These are phyloP conservation scores for Cantharis rustica DNA, from an alignment of 2,888 invertebrate species.

Conservation along the genomic window DNA sequence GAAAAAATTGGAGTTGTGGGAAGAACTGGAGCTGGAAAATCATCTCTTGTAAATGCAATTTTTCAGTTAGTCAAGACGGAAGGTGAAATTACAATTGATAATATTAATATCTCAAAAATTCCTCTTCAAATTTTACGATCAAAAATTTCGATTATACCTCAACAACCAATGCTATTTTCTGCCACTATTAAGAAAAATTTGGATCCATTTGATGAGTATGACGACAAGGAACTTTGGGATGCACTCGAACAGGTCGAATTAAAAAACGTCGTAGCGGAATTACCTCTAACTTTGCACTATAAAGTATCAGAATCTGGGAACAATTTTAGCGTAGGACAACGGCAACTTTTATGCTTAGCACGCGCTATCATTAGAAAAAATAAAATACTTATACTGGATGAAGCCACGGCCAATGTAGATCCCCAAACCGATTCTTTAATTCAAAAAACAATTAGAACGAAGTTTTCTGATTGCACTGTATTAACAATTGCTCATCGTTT, in stretches of 20 bases:
- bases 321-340: slow-evolving; percentile 59
- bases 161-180: slow-evolving; percentile 85
- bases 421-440: slow-evolving; percentile 79
- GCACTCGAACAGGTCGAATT: slow-evolving; percentile 83
- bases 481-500: slow-evolving; percentile 86
- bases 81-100: slow-evolving; percentile 83
- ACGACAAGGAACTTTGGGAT: slow-evolving; percentile 79
- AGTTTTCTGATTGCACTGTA: slow-evolving; percentile 79
- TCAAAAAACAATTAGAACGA: slow-evolving; percentile 75
- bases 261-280: slow-evolving; percentile 69
- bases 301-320: slow-evolving; percentile 65
- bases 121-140: slow-evolving; percentile 76
- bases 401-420: slow-evolving; percentile 86
- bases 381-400: slow-evolving; percentile 60
- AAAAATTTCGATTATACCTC: slow-evolving; percentile 82
- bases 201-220: slow-evolving; percentile 83
- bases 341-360: slow-evolving; percentile 73
- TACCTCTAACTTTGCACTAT: slow-evolving; percentile 58
- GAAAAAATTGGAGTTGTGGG: slow-evolving; percentile 81
- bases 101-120: slow-evolving; percentile 68
- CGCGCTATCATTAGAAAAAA: slow-evolving; percentile 62
- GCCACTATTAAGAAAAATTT: slow-evolving; percentile 86
- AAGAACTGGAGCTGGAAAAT: slow-evolving; percentile 83
- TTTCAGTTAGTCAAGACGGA: slow-evolving; percentile 80
- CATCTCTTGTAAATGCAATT: slow-evolving; percentile 74